Evolutionary conservation across 2,797 vertebrate genomes (phyloP).

Genomic region (Lemur catta): DNA sequence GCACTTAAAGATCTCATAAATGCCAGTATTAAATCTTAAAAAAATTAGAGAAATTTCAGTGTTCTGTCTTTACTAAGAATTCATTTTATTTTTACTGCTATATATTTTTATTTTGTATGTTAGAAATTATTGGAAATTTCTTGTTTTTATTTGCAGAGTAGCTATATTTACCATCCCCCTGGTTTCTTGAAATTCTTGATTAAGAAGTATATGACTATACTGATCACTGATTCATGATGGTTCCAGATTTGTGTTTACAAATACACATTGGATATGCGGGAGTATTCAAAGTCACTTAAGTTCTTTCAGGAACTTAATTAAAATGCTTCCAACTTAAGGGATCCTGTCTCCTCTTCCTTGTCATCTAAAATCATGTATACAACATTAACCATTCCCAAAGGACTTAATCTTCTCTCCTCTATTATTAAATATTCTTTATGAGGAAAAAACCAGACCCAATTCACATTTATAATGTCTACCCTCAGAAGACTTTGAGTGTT

Average conservation of each 20-base stretch:
- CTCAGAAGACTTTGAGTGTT: neutral
- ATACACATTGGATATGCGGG: neutral
- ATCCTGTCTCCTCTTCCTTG: neutral
- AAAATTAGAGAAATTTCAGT: neutral
- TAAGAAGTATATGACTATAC: neutral
- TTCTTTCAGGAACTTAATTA: neutral
- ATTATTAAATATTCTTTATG: neutral
- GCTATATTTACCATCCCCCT: neutral
- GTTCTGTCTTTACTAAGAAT: neutral
- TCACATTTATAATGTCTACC: neutral
- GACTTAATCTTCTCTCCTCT: neutral
- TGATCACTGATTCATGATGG: neutral
- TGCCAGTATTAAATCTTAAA: neutral
- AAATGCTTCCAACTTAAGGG: neutral
- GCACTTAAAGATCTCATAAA: neutral
- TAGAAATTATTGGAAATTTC: neutral
- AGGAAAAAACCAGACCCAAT: neutral
- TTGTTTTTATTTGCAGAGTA: neutral
- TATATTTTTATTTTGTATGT: slow-evolving; percentile 25
- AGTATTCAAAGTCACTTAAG: neutral
- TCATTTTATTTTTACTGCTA: slow-evolving; percentile 38
- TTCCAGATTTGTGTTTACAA: neutral
- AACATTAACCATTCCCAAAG: neutral
- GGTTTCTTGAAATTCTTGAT: neutral
- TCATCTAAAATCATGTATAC: neutral